Evolutionary conservation across 2,888 invertebrate species (phyloP), one percentile per base, ranked within the genome.

Genomic region (Apamea anceps): DNA sequence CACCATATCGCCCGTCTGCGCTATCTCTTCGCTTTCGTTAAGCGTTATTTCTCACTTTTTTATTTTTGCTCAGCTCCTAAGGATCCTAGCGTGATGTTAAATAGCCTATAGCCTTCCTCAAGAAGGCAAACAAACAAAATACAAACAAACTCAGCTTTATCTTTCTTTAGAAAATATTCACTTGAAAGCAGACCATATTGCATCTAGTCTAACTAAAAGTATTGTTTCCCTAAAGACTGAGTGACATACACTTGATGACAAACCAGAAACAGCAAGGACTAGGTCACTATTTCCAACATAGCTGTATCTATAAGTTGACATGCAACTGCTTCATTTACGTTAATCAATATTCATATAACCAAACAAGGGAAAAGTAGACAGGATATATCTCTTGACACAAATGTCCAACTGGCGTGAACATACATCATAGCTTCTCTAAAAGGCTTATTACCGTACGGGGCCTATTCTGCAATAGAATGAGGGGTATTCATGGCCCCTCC

Each of bases 381-480:
- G 71, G 62, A 75, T 62, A 48, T 63, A 60, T 67, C 45, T 66
- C 76, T 80, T 71, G 68, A 72, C 54, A 75, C 48, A 67, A 76
- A 77, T 79, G 60, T 68, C 12, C 25, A 48, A 66, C 37, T 80
- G 70, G 62, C 72, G 60, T 65, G 48, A 77, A 68, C 54, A 86
- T 75, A 42, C 45, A 63, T 79, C 75, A 75, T 57, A 77, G 37
- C 25, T 54, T 57, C 83, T 79, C 42, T 79, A 84, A 82, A 87
- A 77, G 79, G 82, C 63, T 63, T 85, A 83, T 86, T 85, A 81
- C 84, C 73, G 77, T 79, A 85, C 77, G 79, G 77, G 70, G 74
- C 81, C 80, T 86, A 82, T 83, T 80, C 75, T 75, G 51, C 66
- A 85, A 81, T 79, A 77, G 75, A 85, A 85, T 68, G 63, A 74